A percentile compares a stretch with the other conserved stretches of the same genome.
These are phyloP conservation scores for Folsomia candida DNA, from an alignment of 2,888 invertebrate genomes.

Conservation along the genomic window DNA sequence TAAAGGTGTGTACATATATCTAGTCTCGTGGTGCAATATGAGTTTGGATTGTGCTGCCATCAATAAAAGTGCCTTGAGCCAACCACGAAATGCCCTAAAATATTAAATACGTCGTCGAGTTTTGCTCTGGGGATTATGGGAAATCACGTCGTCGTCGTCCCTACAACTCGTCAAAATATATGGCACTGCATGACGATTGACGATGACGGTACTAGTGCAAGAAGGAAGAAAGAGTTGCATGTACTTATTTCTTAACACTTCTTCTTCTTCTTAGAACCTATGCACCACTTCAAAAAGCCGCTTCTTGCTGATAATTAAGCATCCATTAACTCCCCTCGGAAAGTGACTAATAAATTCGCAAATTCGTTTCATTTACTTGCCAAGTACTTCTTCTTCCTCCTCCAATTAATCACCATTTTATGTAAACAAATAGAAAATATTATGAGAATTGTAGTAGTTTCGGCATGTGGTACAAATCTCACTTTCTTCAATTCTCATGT, in stretches of 20 bases:
- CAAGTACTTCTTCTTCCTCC: neutral
- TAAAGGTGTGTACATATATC: too few species aligned
- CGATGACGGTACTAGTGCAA: too few species aligned
- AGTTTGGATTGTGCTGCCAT: slow-evolving; percentile 11
- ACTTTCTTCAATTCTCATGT: neutral
- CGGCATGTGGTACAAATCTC: neutral
- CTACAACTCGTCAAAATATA: too few species aligned
- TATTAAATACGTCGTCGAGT: slow-evolving; percentile 22
- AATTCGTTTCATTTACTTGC: slow-evolving; percentile 5
- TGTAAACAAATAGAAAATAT: slow-evolving; percentile 2
- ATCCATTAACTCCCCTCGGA: slow-evolving; percentile 10
- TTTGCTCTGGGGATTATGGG: too few species aligned
- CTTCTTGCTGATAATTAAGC: neutral
- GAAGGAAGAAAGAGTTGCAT: too few species aligned
- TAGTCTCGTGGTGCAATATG: neutral
- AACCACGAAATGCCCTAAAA: slow-evolving; percentile 33
- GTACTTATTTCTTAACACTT: too few species aligned
- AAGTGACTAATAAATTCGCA: neutral
- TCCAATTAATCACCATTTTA: neutral
- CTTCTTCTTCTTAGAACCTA: too few species aligned
- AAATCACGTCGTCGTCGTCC: too few species aligned
- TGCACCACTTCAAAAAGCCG: too few species aligned
- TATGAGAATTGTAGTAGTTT: neutral
- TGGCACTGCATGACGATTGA: too few species aligned
- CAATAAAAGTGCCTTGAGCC: slow-evolving; percentile 23